Base-by-base conservation (phyloP, 2,797 vertebrate species). In the Acanthurus lineatus region DNA sequence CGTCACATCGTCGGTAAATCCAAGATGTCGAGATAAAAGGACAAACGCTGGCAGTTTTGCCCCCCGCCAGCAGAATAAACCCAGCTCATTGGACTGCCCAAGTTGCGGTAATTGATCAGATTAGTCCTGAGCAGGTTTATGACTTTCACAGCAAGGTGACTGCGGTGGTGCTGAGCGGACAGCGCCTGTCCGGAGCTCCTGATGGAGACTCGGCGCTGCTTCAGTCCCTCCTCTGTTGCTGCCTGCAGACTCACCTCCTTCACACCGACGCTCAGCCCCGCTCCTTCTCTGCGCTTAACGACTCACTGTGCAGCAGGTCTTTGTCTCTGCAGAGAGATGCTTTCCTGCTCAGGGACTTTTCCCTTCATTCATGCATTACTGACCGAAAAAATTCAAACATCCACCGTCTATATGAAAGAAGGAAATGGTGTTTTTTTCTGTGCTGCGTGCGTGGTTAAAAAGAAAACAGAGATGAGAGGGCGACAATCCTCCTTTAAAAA, bases 71-170 rank as follows among this genome's bases (percentile, higher is more conserved):
- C 67, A 32, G 60, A 58, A 72, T 56, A 63, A 62, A 76, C 77
- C 85, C 88, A 52, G 76, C 69, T 89, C 85, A 70, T 82, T 11
- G 64, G 80, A 76, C 75, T 82, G 61, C 73, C 61, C 65, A 49
- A 79, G 72, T 75, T 52, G 70, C 54, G n/a, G 67, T 69, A 17
- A 77, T 72, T 74, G 86, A 87, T 89, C 66, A 28, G 84, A 73
- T 76, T 25, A 68, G 71, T 83, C 77, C 32, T 28, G 58, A 63
- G 81, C 76, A 22, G 79, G 67, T 88, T 89, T 70, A 5, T 91
- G 92, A 92, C 92, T 93, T 93, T 93, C 88, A 86, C 84, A 78
- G 84, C 89, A 94, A 95, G 94, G 94, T 93, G 94, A 95, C 88
- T 90, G 92, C 85, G 78, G 86, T 82, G 92, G 92, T 94, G 92